These are phyloP conservation scores for Lepisosteus osseus DNA, from an alignment of 2,113 vertebrate genomes.

Conservation along the genomic window DNA sequence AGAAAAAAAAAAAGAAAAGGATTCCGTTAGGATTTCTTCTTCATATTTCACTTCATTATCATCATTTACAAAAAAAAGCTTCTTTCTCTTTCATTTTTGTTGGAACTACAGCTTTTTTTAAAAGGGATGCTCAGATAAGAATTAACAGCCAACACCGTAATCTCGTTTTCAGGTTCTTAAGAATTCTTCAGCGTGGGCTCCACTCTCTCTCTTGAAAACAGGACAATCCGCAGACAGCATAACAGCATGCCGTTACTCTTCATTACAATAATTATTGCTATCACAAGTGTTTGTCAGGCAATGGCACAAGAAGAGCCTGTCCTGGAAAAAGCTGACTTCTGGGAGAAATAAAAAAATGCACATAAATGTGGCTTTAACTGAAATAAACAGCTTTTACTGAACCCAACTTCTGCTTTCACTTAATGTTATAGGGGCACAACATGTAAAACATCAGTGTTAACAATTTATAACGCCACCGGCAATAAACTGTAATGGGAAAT, in stretches of 20 bases:
- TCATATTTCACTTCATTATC: no score
- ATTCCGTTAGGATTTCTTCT: no score
- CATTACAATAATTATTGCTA: conserved; percentile 5
- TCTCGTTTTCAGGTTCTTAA: no score
- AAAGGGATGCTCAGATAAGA: not conserved
- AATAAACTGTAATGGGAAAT: not conserved
- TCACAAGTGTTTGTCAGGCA: not conserved
- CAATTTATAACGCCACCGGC: not conserved
- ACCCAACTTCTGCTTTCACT: not conserved
- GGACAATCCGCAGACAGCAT: not conserved
- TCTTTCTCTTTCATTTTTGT: not conserved
- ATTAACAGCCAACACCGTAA: not conserved
- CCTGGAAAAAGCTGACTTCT: no score
- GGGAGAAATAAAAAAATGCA: not conserved
- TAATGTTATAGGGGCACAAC: not conserved
- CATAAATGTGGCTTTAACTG: not conserved
- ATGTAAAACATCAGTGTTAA: not conserved
- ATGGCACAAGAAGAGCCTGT: no score
- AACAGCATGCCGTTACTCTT: not conserved
- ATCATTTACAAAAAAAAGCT: not conserved
- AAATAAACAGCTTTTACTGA: no score
- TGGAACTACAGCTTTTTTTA: not conserved
- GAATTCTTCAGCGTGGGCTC: not conserved
- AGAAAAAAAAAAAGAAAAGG: no score
- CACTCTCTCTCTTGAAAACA: not conserved